Evolutionary conservation across 2,888 invertebrate species (phyloP).

Genomic region (Apodemia mormo): DNA sequence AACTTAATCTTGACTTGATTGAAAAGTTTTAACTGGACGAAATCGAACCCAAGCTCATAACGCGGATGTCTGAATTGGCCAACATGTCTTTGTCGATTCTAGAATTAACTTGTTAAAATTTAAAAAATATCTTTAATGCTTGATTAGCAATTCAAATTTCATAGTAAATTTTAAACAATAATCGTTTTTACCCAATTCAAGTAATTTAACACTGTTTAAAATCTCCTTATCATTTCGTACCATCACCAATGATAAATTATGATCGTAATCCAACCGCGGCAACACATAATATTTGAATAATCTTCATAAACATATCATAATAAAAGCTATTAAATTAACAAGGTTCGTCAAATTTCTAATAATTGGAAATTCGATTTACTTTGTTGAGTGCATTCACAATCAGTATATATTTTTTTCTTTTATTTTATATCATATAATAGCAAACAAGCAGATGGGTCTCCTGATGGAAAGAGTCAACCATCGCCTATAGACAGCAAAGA

Average conservation of each 20-base stretch:
- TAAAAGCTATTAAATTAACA: neutral
- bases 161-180: neutral
- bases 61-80: slow-evolving; percentile 6
- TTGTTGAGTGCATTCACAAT: too few species aligned
- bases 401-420: too few species aligned
- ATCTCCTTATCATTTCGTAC: slow-evolving; percentile 9
- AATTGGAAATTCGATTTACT: too few species aligned
- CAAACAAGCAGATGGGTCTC: too few species aligned
- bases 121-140: neutral
- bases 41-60: slow-evolving; percentile 2
- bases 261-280: slow-evolving; percentile 4
- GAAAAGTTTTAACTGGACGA: neutral
- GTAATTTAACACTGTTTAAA: slow-evolving; percentile 6
- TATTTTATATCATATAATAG: too few species aligned
- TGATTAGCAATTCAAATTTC: slow-evolving; percentile 15
- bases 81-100: neutral
- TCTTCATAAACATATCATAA: slow-evolving; percentile 13
- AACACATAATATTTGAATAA: slow-evolving; percentile 10
- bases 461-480: too few species aligned
- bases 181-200: slow-evolving; percentile 12
- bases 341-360: neutral
- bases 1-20: neutral
- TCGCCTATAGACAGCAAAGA: too few species aligned
- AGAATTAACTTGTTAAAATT: slow-evolving; percentile 5
- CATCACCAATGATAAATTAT: slow-evolving; percentile 13